Base-by-base conservation (phyloP, 1,140 invertebrate species). In the Cherax destructor region DNA sequence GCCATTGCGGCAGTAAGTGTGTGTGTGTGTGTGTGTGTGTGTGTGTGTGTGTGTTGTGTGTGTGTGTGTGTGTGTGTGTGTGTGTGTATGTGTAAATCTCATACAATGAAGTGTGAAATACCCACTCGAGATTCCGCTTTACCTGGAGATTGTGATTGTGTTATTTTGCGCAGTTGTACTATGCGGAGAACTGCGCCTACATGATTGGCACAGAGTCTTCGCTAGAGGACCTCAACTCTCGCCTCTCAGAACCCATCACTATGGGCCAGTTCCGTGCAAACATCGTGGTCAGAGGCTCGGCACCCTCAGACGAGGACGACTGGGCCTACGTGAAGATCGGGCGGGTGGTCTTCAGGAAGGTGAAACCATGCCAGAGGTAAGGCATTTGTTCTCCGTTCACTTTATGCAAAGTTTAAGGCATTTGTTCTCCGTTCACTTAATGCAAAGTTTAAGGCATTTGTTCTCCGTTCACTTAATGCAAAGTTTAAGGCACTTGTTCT, bases 251-350 rank as follows among this genome's bases (percentile, higher is more conserved):
- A 4, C 85, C 85, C 18, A 61, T 88, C 41, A 72, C 65, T 0
- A n/a, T 69, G 77, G 49, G 56, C 4, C n/a, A 72, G 16, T 83
- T 88, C 52, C 61, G 79, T 0, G 41, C 78, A 6, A 88, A 88
- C 79, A 74, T 88, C 41, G 11, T 56, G 18, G 65, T 88, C 21
- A 13, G 2, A 1, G 87, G 87, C 0, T 47, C 80, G 3, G 18
- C n/a, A 41, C 59, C 87, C 10, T 83, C 61, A n/a, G 87, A 88
- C 61, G 87, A 88, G 49, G 87, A 88, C 79, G 87, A 88, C 61
- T 88, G 87, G 87, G 79, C 79, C 11, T 88, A 56, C 24, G 79
- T 81, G 16, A 88, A 81, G 50, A 83, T 88, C 24, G 87, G 87
- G 13, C 56, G 72, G 1, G 79, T 56, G 13, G 65, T 88, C n/a